These are phyloP conservation scores for Lepidurus couesii DNA, from an alignment of 1,140 invertebrate genomes.

Conservation along the genomic window DNA sequence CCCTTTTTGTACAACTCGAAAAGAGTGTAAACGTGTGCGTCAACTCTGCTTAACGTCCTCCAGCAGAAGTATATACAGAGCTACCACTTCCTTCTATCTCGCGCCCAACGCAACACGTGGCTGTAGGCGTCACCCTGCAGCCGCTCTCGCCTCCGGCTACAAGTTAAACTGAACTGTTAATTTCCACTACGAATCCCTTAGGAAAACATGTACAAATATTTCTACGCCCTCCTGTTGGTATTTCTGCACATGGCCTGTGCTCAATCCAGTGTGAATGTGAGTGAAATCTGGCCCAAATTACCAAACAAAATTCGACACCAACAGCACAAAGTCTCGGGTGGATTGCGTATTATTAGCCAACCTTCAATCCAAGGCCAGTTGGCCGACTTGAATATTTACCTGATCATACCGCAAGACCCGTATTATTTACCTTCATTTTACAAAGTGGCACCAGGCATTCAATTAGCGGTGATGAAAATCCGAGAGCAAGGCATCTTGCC, in stretches of 20 bases:
- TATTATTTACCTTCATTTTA: constrained; percentile 37
- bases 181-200: too few relatives aligned
- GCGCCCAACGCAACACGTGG: constrained; percentile 4
- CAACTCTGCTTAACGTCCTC: not conserved
- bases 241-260: not conserved
- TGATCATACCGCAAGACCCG: constrained; percentile 35
- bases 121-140: not conserved
- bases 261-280: not conserved
- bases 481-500: constrained; percentile 34
- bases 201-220: too few relatives aligned
- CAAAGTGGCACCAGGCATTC: constrained; percentile 37
- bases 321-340: not conserved
- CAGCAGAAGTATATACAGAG: not conserved
- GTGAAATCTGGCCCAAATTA: not conserved
- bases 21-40: not conserved
- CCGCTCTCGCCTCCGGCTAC: not conserved
- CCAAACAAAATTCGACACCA: constrained; percentile 4
- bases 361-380: not conserved
- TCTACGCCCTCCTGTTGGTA: not conserved
- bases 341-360: not conserved
- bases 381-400: not conserved
- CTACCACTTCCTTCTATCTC: not conserved
- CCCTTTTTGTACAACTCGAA: not conserved
- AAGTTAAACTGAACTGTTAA: not conserved
- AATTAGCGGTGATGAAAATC: constrained; percentile 37